Conservation (phyloP, 2,797 vertebrate species). For the Pampus argenteus region DNA sequence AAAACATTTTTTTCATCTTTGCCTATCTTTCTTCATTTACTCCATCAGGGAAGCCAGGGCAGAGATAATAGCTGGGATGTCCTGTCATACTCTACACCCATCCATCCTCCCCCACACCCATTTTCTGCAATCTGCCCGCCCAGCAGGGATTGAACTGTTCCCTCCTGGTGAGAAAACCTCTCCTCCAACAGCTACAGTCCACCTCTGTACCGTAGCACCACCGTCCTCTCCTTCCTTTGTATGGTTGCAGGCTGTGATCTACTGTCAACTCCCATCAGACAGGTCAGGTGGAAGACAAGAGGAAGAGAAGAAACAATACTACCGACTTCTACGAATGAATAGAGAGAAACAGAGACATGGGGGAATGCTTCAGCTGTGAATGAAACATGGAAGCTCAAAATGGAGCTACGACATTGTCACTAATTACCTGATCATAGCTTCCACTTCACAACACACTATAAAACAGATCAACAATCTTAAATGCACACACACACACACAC, state of each 20-base stretch:
- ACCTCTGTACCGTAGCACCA: slow-evolving; percentile 20
- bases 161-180: slow-evolving; percentile 31
- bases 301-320: slow-evolving; percentile 19
- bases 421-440: slow-evolving; percentile 61
- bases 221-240: slow-evolving; percentile 25
- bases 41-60: neutral
- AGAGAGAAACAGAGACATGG: neutral
- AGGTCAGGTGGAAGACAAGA: slow-evolving; percentile 69
- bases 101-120: slow-evolving; percentile 30
- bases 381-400: too few species aligned
- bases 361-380: neutral
- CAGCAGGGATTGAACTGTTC: slow-evolving; percentile 30
- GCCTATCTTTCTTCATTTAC: slow-evolving; percentile 24
- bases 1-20: slow-evolving; percentile 16
- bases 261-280: slow-evolving; percentile 66
- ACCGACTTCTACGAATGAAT: slow-evolving; percentile 36
- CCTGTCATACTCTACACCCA: slow-evolving; percentile 44
- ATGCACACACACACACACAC: neutral
- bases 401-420: slow-evolving; percentile 35
- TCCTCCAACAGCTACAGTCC: slow-evolving; percentile 32
- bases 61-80: slow-evolving; percentile 12
- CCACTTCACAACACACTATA: slow-evolving; percentile 39
- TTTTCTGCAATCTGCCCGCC: slow-evolving; percentile 55
- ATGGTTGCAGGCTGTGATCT: slow-evolving; percentile 67
- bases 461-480: slow-evolving; percentile 42